Conservation (phyloP, 1,140 invertebrate genomes). For the Gerris buenoi region DNA sequence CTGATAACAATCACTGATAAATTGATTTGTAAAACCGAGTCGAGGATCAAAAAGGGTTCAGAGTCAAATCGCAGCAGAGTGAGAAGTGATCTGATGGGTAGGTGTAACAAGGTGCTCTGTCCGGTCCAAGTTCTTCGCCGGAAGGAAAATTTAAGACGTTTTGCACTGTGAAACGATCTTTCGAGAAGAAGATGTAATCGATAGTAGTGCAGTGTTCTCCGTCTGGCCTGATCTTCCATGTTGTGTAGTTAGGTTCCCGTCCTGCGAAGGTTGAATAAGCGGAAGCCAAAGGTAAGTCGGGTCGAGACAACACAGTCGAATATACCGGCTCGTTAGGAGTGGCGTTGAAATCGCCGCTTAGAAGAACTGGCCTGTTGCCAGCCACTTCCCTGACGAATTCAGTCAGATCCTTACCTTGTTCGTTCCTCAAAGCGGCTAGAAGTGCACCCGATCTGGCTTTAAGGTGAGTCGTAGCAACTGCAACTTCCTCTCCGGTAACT, state of each 20-base stretch:
- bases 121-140: conserved; percentile 47
- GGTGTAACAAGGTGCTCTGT: conserved; percentile 45
- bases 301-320: conserved; percentile 36
- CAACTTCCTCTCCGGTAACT: conserved; percentile 41
- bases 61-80: conserved; percentile 47
- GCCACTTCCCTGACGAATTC: conserved; percentile 39
- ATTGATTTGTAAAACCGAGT: neutral
- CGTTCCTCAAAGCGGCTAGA: conserved; percentile 49
- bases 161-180: conserved; percentile 38
- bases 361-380: conserved; percentile 39
- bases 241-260: conserved; percentile 52
- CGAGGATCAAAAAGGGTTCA: neutral
- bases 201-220: conserved; percentile 58
- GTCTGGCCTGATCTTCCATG: conserved; percentile 60
- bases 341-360: conserved; percentile 68
- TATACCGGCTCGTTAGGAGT: conserved; percentile 59
- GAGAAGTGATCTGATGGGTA: conserved; percentile 73
- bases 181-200: conserved; percentile 61
- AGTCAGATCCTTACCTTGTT: conserved; percentile 58
- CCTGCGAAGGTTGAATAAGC: conserved; percentile 30
- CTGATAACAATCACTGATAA: neutral
- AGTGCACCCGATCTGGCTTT: conserved; percentile 57
- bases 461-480: conserved; percentile 56
- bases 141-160: conserved; percentile 46
- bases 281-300: conserved; percentile 28